Evolutionary conservation across 1,140 invertebrate species (phyloP), one percentile per base, ranked within the genome.

Genomic region (Drosophila pandora): DNA sequence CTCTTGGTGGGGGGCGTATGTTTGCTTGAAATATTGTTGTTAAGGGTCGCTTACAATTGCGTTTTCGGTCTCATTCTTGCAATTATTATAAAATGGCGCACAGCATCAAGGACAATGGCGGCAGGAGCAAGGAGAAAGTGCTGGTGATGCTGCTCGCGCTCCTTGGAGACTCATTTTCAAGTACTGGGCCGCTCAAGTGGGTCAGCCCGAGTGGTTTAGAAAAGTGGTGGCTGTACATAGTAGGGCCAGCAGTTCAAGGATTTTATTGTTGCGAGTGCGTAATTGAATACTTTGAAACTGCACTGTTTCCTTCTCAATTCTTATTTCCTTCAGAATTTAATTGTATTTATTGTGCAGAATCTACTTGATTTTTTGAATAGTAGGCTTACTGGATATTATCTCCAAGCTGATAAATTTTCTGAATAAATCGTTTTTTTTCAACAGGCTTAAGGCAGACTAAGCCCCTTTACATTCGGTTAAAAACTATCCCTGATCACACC

Each of bases 101-200:
- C 64, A 74, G 34, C 65, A 71, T 47, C 54, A 73, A 77, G 65
- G 49, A 65, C 61, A 56, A 54, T 59, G 58, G 75, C 41, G 48
- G 57, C 61, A 62, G 63, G 55, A 63, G 68, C 52, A 70, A 82
- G 79, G n/a, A 43, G 10, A 9, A 43, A 61, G 63, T 53, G 59
- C 63, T 69, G 59, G 74, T 75, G 76, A 59, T 58, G 76, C 59
- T 64, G 65, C 63, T 62, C 45, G 58, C 37, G 73, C 78, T 85
- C 81, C 83, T 85, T 82, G 69, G 81, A 85, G 81, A 85, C 81
- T 82, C 78, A 87, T 87, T 85, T 87, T 87, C 78, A 85, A 85
- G 81, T 75, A 65, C 78, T 87, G 69, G 83, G 82, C 78, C 55
- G 79, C 82, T 85, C 78, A 85, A 85, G 81, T 85, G 81, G 81